phyloP scores from a whole-genome alignment of 2,113 vertebrate species.

The Gasterosteus aculeatus region DNA sequence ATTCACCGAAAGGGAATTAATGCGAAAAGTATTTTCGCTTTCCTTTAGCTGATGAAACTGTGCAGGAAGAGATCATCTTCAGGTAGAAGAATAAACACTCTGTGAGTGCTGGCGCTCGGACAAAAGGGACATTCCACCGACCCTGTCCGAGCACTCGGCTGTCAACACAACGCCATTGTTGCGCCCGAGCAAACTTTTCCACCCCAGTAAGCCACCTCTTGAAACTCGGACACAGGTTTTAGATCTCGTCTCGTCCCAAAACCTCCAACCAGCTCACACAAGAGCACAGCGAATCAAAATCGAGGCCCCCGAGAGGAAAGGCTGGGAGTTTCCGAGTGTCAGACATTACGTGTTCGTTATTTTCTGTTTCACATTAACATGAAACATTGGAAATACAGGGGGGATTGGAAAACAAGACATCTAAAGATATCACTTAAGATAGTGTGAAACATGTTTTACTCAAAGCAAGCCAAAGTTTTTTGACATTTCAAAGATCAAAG shows the following conservation, averaged over 20 bases:
- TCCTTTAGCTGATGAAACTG: slow-evolving; percentile 14
- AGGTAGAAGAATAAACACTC: slow-evolving; percentile 51
- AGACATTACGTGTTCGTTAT: not conserved
- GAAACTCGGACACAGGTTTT: slow-evolving; percentile 61
- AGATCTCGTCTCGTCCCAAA: slow-evolving; percentile 49
- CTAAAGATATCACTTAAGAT: not conserved
- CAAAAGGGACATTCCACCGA: slow-evolving; percentile 74
- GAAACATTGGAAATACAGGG: too few relatives aligned
- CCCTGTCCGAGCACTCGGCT: slow-evolving; percentile 63
- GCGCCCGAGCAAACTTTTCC: slow-evolving; percentile 68
- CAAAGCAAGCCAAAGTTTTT: too few relatives aligned
- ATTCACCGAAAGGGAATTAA: not conserved
- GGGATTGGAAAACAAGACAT: too few relatives aligned
- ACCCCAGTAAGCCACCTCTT: slow-evolving; percentile 68
- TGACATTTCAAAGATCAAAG: not conserved
- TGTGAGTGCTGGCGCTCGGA: slow-evolving; percentile 29
- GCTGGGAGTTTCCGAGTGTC: not conserved
- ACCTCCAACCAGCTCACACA: slow-evolving; percentile 18
- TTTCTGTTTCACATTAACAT: not conserved
- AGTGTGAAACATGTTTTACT: not conserved
- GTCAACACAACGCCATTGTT: slow-evolving; percentile 77
- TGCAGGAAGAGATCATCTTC: slow-evolving; percentile 34
- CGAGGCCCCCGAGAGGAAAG: slow-evolving; percentile 31
- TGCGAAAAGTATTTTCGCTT: not conserved
- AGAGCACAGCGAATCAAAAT: slow-evolving; percentile 42